Base-by-base conservation (phyloP, 2,113 vertebrate genomes). In the Saccopteryx bilineata region DNA sequence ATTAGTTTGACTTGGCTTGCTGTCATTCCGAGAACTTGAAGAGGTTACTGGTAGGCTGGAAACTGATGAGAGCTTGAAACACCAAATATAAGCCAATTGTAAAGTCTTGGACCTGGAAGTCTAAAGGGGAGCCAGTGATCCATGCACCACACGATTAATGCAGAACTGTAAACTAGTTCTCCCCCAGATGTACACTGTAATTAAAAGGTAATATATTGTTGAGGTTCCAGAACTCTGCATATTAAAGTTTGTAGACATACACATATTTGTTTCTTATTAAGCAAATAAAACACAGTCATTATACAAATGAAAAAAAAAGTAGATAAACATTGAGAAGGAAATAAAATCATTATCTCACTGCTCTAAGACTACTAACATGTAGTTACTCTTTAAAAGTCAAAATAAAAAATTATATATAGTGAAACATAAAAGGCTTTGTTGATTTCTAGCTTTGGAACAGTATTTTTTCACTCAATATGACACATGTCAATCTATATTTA, bases 241-340 rank as follows among this genome's bases (percentile, higher is more conserved):
- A 89, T 86, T 86, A 19, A 87, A 91, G 68, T 89, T 60, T 93
- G 26, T n/a, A 87, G 18, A 66, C 12, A 83, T 21, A 84, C 4
- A 93, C 7, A 48, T 46, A 87, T 66, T 58, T 90, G 72, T 93
- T 93, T 96, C 31, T 87, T 96, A 90, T 69, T 90, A 90, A 60
- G 26, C 11, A 92, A 76, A 69, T 80, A 87, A 92, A 94, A 79
- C 2, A 60, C 1, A 87, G 39, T 84, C 17, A 68, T 50, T 93
- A 11, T 80, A 60, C 96, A 94, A 96, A 61, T 85, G 46, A 23
- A 91, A 61, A 66, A 50, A 84, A 54, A 86, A 83, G 66, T 56
- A 83, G 87, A 63, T 90, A 66, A 97, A 84, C 17, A 91, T 1
- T 74, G 65, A 85, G 63, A 82, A 97, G 89, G 75, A 89, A 96